These are phyloP conservation scores for Poeciliopsis gracilis DNA, from an alignment of 2,797 vertebrate species.

Conservation along the genomic window DNA sequence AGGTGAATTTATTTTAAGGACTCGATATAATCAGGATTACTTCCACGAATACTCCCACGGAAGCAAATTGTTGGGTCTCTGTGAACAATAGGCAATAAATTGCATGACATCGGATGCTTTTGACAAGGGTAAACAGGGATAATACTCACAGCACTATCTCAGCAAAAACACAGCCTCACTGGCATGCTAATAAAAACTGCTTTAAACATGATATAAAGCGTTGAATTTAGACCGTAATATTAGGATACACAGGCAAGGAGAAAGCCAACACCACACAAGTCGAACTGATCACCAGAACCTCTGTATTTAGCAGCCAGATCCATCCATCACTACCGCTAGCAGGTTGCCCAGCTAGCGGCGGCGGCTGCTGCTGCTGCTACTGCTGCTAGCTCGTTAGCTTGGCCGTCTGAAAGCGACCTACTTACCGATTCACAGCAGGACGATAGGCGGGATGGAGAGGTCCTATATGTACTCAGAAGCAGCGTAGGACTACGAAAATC, in stretches of 20 bases:
- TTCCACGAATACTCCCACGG: not conserved
- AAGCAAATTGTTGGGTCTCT: not conserved
- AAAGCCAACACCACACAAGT: not conserved
- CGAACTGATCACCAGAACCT: not conserved
- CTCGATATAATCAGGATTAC: not conserved
- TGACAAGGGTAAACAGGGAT: constrained; percentile 15
- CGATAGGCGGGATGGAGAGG: constrained; percentile 43
- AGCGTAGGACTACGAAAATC: constrained; percentile 53
- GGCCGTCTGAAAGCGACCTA: constrained; percentile 47
- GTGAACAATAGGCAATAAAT: not conserved
- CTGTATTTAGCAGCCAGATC: constrained; percentile 16
- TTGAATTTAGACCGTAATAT: constrained; percentile 25
- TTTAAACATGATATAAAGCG: constrained; percentile 47
- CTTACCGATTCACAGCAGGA: constrained; percentile 67
- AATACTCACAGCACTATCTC: constrained; percentile 49
- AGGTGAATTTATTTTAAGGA: not conserved
- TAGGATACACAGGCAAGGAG: not conserved
- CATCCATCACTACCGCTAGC: constrained; percentile 52
- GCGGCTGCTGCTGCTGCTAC: constrained; percentile 30
- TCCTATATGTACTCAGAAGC: constrained; percentile 56
- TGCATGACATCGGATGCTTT: constrained; percentile 13
- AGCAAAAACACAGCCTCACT: constrained; percentile 29
- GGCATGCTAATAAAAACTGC: constrained; percentile 60
- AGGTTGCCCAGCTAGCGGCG: constrained; percentile 42
- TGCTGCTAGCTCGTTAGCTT: constrained; percentile 36